phyloP scores from a whole-genome alignment of 2,113 vertebrate species.

The cat (Felis catus) region F.catus_Fca126_mat1.0 CM031418.1:36579001-36579500 shows the following conservation, averaged over 20 bases:
- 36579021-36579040: not conserved
- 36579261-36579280: not conserved
- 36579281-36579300: not conserved
- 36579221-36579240: not conserved
- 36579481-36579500: not conserved
- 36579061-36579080: not conserved
- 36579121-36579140: not conserved
- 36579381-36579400: too few relatives aligned
- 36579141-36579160: not conserved
- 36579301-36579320: not conserved
- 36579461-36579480: accelerated
- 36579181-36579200: not conserved
- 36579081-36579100: not conserved
- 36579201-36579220: not conserved
- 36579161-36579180: not conserved
- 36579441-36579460: accelerated
- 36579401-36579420: not conserved
- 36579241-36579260: not conserved
- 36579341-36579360: not conserved
- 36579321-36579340: not conserved
- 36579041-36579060: not conserved
- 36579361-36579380: not conserved
- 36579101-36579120: not conserved
- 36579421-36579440: accelerated
- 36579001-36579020: not conserved